Evolutionary conservation across 2,888 invertebrate genomes (phyloP).

Genomic region (Ectemnius lituratus): DNA sequence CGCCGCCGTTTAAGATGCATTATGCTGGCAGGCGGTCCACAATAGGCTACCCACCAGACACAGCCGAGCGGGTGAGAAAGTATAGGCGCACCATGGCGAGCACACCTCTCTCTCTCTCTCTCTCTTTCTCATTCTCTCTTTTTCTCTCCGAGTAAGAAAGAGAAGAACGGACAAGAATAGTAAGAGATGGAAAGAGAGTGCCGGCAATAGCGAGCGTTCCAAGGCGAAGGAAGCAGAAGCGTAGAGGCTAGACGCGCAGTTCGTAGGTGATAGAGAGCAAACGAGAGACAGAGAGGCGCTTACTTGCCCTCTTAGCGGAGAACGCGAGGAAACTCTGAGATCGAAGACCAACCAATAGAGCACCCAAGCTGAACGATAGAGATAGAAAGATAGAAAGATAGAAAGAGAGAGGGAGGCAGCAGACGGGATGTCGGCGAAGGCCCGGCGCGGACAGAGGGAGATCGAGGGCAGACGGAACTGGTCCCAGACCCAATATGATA

Average conservation of each 20-base stretch:
- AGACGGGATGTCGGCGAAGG: constrained; percentile 19
- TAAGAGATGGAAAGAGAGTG: constrained; percentile 16
- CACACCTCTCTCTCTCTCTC: no score
- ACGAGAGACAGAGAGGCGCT: constrained; percentile 32
- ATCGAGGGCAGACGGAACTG: constrained; percentile 59
- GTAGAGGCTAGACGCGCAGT: not conserved
- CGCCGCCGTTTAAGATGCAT: constrained; percentile 77
- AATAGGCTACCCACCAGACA: constrained; percentile 61
- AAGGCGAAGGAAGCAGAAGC: not conserved
- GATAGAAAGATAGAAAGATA: constrained; percentile 34
- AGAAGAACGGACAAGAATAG: constrained; percentile 2
- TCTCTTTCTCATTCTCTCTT: no score
- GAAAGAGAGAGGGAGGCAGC: constrained; percentile 13
- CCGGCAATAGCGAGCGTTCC: not conserved
- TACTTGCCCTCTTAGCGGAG: constrained; percentile 35
- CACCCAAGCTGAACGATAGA: not conserved
- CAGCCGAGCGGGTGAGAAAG: constrained; percentile 31
- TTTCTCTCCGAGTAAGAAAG: not conserved
- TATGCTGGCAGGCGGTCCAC: constrained; percentile 74
- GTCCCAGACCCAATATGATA: constrained; percentile 72
- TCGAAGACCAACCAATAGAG: not conserved
- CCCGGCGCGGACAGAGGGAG: not conserved
- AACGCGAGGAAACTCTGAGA: not conserved
- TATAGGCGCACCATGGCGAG: constrained; percentile 1
- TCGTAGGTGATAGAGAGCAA: constrained; percentile 1